Conservation (phyloP, 2,797 vertebrate genomes). For the Eulemur mongoz region DNA sequence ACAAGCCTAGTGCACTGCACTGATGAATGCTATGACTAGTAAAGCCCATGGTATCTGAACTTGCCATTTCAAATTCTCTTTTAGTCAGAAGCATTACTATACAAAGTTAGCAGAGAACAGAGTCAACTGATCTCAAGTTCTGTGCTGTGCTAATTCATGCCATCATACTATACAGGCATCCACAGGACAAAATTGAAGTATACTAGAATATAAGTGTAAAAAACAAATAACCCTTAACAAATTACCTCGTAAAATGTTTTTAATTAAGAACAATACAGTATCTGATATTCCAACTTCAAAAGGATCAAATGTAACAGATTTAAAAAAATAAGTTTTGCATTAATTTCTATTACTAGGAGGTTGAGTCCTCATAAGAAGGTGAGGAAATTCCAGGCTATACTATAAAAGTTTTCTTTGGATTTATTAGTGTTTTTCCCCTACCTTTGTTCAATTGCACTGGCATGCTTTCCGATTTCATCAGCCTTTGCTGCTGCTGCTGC, state of each 20-base stretch:
- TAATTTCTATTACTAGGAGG: not conserved
- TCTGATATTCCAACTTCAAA: not conserved
- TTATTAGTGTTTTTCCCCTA: conserved; percentile 74
- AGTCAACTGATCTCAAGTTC: not conserved
- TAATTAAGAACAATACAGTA: not conserved
- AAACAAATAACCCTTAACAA: not conserved
- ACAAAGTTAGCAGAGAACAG: not conserved
- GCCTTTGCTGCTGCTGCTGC: conserved; percentile 87
- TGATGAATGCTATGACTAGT: accelerated
- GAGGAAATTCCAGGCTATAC: not conserved
- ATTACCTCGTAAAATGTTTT: not conserved
- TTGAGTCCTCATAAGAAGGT: not conserved
- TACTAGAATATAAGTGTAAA: not conserved
- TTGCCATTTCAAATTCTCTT: not conserved
- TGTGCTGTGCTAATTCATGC: not conserved
- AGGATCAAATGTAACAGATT: not conserved
- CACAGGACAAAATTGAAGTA: not conserved
- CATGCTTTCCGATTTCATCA: conserved; percentile 99
- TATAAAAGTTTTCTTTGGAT: accelerated
- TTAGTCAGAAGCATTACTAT: not conserved
- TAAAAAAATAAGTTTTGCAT: not conserved
- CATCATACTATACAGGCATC: not conserved
- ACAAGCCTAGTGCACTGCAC: not conserved
- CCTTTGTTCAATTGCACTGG: conserved; percentile 97
- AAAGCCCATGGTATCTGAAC: not conserved